These are phyloP conservation scores for Pterocles gutturalis DNA, from an alignment of 2,113 vertebrate species.

Conservation along the genomic window DNA sequence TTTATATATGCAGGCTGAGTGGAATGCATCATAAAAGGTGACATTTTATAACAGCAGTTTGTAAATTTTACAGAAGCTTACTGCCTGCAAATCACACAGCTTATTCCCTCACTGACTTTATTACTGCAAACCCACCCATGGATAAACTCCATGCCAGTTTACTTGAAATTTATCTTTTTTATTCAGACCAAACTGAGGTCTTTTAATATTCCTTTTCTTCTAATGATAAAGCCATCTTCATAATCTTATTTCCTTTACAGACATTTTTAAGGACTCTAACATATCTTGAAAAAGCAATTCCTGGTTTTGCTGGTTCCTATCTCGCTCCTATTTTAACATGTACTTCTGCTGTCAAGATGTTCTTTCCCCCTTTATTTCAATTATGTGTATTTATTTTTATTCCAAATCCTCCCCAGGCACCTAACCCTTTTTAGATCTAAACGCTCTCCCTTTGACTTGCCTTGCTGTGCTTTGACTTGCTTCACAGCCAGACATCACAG, in stretches of 20 bases:
- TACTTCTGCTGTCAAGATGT: conserved; percentile 55
- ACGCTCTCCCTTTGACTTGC: neutral
- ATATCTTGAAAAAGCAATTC: conserved; percentile 57
- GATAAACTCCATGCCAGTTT: conserved; percentile 82
- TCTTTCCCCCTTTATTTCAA: neutral
- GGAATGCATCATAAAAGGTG: conserved; percentile 83
- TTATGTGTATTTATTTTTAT: conserved; percentile 15
- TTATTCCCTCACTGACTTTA: conserved; percentile 82
- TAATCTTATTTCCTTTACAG: conserved; percentile 76
- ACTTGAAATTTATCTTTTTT: conserved; percentile 82
- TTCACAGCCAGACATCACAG: conserved; percentile 36
- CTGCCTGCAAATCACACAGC: conserved; percentile 80
- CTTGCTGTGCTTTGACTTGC: neutral
- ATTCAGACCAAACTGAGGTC: conserved; percentile 71
- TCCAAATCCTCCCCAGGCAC: conserved; percentile 3
- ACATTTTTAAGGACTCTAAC: conserved; percentile 72
- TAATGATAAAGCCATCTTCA: conserved; percentile 75
- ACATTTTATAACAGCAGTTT: conserved; percentile 85
- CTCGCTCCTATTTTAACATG: conserved; percentile 48
- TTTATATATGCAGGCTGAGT: conserved; percentile 80
- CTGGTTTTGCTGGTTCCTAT: conserved; percentile 34
- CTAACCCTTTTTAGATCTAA: neutral
- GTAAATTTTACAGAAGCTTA: conserved; percentile 84
- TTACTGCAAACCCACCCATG: conserved; percentile 79
- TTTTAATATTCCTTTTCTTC: conserved; percentile 78